Evolutionary conservation across 2,797 vertebrate species (phyloP).

Genomic region (Urocyon cinereoargenteus): DNA sequence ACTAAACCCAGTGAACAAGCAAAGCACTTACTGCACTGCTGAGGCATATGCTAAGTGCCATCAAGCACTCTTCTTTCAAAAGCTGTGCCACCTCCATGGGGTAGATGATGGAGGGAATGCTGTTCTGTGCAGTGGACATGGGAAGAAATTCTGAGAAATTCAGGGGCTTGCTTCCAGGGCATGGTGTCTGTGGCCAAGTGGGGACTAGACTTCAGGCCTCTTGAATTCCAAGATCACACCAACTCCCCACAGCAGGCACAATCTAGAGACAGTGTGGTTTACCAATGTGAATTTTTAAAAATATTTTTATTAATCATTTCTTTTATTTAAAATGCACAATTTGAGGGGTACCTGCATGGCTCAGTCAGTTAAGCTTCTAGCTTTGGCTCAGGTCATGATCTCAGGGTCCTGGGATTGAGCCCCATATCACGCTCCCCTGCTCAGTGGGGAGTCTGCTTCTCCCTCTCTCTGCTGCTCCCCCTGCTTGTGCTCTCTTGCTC

Average conservation of each 20-base stretch:
- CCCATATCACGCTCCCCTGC: too few relatives aligned
- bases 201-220: not conserved
- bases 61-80: not conserved
- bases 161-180: not conserved
- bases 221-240: not conserved
- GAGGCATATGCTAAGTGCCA: rapidly evolving
- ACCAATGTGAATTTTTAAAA: rapidly evolving
- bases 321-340: not conserved
- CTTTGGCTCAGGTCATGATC: too few relatives aligned
- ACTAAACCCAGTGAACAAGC: rapidly evolving
- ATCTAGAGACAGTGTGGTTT: not conserved
- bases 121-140: rapidly evolving
- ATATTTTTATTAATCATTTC: not conserved
- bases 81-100: rapidly evolving
- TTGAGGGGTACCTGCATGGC: not conserved
- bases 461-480: too few relatives aligned
- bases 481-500: too few relatives aligned
- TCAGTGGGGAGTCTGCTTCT: too few relatives aligned
- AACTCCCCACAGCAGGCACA: not conserved
- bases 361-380: too few relatives aligned
- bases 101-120: rapidly evolving
- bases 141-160: not conserved
- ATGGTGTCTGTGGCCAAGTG: not conserved
- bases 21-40: not conserved
- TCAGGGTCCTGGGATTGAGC: too few relatives aligned